A percentile compares a stretch with the other conserved stretches of the same genome.
Evolutionary conservation across 2,113 vertebrate genomes (phyloP).

Genomic region (Campylomormyrus numenius): DNA sequence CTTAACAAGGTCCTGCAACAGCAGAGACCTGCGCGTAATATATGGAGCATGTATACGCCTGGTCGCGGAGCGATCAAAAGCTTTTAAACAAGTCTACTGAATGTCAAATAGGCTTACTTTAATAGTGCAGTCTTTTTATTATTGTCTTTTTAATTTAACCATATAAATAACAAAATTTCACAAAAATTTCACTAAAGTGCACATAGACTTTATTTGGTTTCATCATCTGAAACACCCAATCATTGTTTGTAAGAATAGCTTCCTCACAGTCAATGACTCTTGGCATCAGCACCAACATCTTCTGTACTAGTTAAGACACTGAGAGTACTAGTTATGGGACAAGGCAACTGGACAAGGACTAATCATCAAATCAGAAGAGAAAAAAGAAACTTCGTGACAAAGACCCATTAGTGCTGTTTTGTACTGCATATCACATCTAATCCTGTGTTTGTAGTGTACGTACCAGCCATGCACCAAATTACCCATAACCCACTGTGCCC

Average conservation of each 20-base stretch:
- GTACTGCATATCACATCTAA: conserved; percentile 15
- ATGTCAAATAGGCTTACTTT: neutral
- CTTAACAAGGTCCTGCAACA: neutral
- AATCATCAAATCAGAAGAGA: neutral
- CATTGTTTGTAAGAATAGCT: neutral
- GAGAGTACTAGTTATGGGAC: neutral
- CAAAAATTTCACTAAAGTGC: neutral
- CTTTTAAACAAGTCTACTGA: neutral
- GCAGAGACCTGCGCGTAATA: neutral
- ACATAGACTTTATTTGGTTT: neutral
- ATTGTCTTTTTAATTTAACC: neutral
- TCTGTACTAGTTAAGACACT: neutral
- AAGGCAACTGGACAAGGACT: conserved; percentile 1
- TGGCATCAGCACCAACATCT: neutral
- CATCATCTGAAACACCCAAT: neutral
- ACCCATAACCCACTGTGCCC: conserved; percentile 22
- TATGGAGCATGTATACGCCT: neutral
- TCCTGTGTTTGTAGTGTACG: conserved; percentile 3
- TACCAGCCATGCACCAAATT: conserved; percentile 12
- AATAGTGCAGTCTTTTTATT: neutral
- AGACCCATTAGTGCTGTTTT: neutral
- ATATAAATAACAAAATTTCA: neutral
- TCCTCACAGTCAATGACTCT: neutral
- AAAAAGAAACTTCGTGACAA: neutral
- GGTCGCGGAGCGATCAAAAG: neutral